Percentiles rank a stretch among this genome's conserved stretches.
These are phyloP conservation scores for Synanthedon tipuliformis DNA, from an alignment of 2,888 invertebrate genomes.

Conservation along the genomic window DNA sequence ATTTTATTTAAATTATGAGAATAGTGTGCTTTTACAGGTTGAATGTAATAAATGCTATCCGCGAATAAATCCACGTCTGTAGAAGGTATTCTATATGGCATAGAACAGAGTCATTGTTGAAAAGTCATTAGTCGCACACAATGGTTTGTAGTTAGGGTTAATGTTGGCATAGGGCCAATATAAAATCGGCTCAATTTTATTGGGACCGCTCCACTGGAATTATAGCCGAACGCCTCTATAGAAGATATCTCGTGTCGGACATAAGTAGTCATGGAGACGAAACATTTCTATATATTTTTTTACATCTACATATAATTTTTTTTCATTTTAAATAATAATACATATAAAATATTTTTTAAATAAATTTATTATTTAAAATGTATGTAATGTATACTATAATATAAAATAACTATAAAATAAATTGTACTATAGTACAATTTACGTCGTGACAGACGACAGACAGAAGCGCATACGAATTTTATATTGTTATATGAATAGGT, in stretches of 20 bases:
- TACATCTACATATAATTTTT: too few relatives aligned
- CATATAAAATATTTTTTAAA: too few relatives aligned
- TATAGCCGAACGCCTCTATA: conserved; percentile 26
- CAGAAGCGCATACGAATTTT: too few relatives aligned
- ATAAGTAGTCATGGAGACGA: conserved; percentile 11
- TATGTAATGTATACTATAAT: too few relatives aligned
- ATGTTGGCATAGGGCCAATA: conserved; percentile 30
- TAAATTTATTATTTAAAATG: too few relatives aligned
- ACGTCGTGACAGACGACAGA: too few relatives aligned
- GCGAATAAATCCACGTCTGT: not conserved
- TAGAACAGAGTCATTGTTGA: conserved; percentile 20
- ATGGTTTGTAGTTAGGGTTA: conserved; percentile 22
- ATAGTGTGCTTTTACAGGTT: too few relatives aligned
- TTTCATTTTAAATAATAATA: too few relatives aligned
- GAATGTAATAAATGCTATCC: not conserved
- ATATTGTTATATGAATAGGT: too few relatives aligned
- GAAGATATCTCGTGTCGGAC: conserved; percentile 12
- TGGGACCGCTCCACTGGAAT: conserved; percentile 35
- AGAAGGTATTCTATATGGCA: not conserved
- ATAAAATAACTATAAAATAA: too few relatives aligned
- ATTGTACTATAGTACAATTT: too few relatives aligned
- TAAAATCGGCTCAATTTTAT: conserved; percentile 40
- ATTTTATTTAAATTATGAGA: too few relatives aligned
- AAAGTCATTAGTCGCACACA: conserved; percentile 39
- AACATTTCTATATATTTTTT: conserved; percentile 1